phyloP scores from a whole-genome alignment of 2,888 invertebrate genomes.

The Emmelina monodactyla region DNA sequence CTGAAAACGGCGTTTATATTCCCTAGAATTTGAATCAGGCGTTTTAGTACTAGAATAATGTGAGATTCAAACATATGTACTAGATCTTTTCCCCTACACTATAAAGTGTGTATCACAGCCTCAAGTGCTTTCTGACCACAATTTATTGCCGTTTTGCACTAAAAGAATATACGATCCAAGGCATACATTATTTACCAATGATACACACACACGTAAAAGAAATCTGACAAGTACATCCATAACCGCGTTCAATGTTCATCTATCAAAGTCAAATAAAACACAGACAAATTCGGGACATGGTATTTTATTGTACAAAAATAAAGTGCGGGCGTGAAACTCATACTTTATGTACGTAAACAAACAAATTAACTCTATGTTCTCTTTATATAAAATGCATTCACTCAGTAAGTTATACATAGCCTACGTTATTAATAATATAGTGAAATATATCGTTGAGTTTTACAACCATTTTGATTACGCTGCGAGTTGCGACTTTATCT shows the following conservation, averaged over 20 bases:
- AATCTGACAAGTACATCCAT: background rate
- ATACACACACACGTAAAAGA: background rate
- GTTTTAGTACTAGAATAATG: too few relatives aligned
- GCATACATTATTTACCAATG: background rate
- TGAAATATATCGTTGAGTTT: conserved; percentile 59
- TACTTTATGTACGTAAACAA: conserved; percentile 58
- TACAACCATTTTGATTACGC: conserved; percentile 33
- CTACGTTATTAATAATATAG: conserved; percentile 49
- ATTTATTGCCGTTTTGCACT: background rate
- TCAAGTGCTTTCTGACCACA: background rate
- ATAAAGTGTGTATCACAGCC: too few relatives aligned
- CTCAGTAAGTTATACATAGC: conserved; percentile 60
- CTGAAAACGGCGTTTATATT: too few relatives aligned
- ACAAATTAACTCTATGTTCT: conserved; percentile 52
- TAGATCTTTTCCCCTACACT: too few relatives aligned
- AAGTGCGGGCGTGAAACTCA: conserved; percentile 63
- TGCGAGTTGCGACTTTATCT: conserved; percentile 31
- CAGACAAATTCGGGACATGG: conserved; percentile 56
- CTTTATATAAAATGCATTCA: conserved; percentile 65
- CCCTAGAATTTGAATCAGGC: too few relatives aligned
- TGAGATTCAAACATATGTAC: too few relatives aligned
- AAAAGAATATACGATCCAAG: background rate
- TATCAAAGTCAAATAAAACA: conserved; percentile 45
- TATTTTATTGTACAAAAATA: conserved; percentile 68
- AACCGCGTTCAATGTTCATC: conserved; percentile 4